These are phyloP conservation scores for Pogonocichla stellata DNA, from an alignment of 2,113 vertebrate species.

Conservation along the genomic window DNA sequence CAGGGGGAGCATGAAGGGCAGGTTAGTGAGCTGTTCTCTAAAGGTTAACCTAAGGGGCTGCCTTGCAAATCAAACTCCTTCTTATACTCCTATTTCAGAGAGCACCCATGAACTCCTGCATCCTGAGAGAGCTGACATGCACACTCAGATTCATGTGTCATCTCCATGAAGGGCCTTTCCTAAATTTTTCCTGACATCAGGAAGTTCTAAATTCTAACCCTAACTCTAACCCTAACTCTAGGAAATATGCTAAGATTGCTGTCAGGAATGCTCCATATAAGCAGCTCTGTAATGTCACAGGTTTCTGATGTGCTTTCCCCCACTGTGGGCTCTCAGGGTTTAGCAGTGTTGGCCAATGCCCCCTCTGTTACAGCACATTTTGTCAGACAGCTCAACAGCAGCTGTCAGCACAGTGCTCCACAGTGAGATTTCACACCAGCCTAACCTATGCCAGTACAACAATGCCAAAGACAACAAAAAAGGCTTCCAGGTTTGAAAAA, in stretches of 20 bases:
- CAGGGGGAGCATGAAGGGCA: neutral
- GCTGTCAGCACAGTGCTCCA: neutral
- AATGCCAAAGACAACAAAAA: neutral
- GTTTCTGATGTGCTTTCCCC: neutral
- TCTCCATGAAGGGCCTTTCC: neutral
- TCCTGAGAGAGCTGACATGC: neutral
- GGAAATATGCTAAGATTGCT: neutral
- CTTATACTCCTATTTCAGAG: neutral
- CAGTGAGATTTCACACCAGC: neutral
- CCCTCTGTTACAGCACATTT: neutral
- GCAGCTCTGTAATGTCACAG: neutral
- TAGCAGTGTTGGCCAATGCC: neutral
- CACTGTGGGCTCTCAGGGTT: neutral
- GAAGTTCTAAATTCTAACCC: neutral
- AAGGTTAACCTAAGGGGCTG: neutral
- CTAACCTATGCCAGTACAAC: neutral
- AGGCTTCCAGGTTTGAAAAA: neutral
- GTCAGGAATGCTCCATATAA: neutral
- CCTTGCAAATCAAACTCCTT: neutral
- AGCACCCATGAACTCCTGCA: neutral
- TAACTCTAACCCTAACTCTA: neutral
- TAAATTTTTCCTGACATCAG: neutral
- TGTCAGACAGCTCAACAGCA: neutral
- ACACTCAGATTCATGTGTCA: neutral
- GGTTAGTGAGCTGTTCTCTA: constrained; percentile 51